phyloP scores from a whole-genome alignment of 2,113 vertebrate species.

The Cyanistes caeruleus region DNA sequence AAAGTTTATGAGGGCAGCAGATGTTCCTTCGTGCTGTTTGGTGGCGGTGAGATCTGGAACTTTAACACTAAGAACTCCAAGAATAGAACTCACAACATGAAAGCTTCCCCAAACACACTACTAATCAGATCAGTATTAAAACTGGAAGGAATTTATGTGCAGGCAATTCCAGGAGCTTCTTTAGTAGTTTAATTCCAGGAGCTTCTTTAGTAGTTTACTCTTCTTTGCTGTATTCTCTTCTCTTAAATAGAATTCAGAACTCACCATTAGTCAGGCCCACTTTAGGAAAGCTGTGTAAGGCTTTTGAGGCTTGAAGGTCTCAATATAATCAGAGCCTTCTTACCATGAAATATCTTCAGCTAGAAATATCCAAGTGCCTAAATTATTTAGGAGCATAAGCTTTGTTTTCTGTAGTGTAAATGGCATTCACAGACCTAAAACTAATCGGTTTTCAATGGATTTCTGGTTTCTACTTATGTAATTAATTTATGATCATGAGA shows the following conservation, averaged over 20 bases:
- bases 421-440: not conserved
- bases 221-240: not conserved
- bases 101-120: not conserved
- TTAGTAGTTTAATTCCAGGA: not conserved
- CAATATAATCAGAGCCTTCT: not conserved
- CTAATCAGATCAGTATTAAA: not conserved
- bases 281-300: not conserved
- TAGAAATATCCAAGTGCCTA: not conserved
- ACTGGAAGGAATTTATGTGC: not conserved
- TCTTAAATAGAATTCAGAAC: not conserved
- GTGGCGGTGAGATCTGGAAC: not conserved
- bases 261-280: not conserved
- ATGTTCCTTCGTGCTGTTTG: not conserved
- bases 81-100: not conserved
- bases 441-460: not conserved
- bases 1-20: conserved; percentile 2
- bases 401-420: not conserved
- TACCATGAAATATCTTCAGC: not conserved
- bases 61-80: conserved; percentile 13
- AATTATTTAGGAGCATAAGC: not conserved
- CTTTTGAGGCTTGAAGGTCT: not conserved
- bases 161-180: not conserved
- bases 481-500: not conserved
- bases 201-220: not conserved
- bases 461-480: not conserved